Percentiles rank a stretch among this genome's conserved stretches.
These are phyloP conservation scores for Todiramphus chloris DNA, from an alignment of 2,113 vertebrate species.

Conservation along the genomic window DNA sequence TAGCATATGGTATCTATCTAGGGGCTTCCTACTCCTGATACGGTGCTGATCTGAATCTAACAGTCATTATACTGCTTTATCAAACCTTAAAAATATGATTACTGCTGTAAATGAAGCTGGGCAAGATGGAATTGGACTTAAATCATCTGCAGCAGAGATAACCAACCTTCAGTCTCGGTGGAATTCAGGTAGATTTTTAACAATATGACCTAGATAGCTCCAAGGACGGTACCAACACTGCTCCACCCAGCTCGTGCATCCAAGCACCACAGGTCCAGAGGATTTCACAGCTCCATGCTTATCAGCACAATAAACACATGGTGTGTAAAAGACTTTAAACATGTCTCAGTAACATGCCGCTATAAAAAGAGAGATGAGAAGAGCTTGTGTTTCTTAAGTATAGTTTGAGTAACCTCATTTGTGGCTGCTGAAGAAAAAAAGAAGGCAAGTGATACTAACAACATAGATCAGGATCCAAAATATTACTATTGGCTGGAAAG, in stretches of 20 bases:
- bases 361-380: background rate
- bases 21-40: background rate
- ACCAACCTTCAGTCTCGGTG: background rate
- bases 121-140: background rate
- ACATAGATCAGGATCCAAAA: background rate
- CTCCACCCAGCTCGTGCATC: background rate
- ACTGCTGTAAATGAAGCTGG: background rate
- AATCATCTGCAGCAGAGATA: background rate
- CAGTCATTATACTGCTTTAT: background rate
- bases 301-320: background rate
- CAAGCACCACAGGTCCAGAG: background rate
- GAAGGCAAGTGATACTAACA: background rate
- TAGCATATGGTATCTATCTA: background rate
- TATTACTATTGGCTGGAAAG: background rate
- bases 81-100: background rate
- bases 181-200: background rate
- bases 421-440: background rate
- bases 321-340: background rate
- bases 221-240: background rate
- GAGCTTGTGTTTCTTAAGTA: background rate
- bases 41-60: background rate
- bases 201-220: background rate
- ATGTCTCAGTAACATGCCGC: background rate
- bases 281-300: background rate
- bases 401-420: background rate